Conservation (phyloP, 2,888 invertebrate species). For the Meandrusa payeni region DNA sequence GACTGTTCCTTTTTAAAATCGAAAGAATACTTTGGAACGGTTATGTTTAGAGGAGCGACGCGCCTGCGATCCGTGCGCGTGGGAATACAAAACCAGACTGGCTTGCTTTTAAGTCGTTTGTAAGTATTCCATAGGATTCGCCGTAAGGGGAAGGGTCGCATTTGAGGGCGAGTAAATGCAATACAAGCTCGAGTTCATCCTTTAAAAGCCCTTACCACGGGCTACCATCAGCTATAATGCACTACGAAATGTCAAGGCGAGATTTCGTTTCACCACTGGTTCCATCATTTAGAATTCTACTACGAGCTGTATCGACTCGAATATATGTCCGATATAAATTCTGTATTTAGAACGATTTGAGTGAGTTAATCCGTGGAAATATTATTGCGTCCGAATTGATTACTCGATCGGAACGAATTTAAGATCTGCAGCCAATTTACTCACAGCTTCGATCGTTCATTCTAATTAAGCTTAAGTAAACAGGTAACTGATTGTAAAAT, state of each 20-base stretch:
- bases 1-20: conserved; percentile 48
- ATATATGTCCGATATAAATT: conserved; percentile 38
- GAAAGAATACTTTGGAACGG: conserved; percentile 52
- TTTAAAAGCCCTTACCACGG: conserved; percentile 63
- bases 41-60: conserved; percentile 47
- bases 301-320: not conserved
- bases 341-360: conserved; percentile 46
- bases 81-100: conserved; percentile 77
- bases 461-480: conserved; percentile 9
- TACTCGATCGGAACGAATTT: conserved; percentile 4
- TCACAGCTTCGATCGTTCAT: conserved; percentile 4
- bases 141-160: conserved; percentile 77
- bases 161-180: conserved; percentile 76
- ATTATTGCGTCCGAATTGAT: conserved; percentile 38
- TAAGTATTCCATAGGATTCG: conserved; percentile 77
- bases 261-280: conserved; percentile 25
- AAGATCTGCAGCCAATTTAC: conserved; percentile 1
- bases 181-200: conserved; percentile 68
- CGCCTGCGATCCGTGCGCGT: conserved; percentile 68
- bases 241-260: conserved; percentile 41
- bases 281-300: not conserved
- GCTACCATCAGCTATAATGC: conserved; percentile 32
- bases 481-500: conserved; percentile 14
- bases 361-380: conserved; percentile 60
- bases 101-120: conserved; percentile 67